Conservation (phyloP, 2,113 vertebrate species). For the Corythoichthys intestinalis region DNA sequence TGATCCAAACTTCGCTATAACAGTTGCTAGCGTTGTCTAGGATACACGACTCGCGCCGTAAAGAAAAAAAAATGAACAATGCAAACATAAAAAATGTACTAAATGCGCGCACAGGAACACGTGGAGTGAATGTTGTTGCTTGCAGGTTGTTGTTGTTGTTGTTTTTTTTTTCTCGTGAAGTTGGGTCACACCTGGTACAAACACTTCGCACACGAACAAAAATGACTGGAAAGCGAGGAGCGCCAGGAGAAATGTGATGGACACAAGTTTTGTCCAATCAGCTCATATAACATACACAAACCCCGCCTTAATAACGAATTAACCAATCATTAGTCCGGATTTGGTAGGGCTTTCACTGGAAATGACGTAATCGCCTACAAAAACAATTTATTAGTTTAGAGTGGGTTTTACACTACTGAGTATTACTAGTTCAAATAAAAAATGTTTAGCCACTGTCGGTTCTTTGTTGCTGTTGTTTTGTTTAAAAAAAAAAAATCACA, state of each 20-base stretch:
- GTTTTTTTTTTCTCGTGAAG: not conserved
- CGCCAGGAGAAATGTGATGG: not conserved
- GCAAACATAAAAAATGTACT: not conserved
- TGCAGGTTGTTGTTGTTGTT: not conserved
- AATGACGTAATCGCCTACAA: constrained; percentile 27
- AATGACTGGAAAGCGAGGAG: constrained; percentile 18
- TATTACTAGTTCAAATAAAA: too few relatives aligned
- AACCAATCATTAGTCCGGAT: constrained; percentile 31
- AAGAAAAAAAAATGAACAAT: constrained; percentile 23
- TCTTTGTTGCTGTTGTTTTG: too few relatives aligned
- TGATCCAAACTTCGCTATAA: constrained; percentile 57
- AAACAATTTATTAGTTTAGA: not conserved
- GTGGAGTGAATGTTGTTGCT: not conserved
- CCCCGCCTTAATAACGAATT: constrained; percentile 10
- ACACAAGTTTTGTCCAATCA: constrained; percentile 17
- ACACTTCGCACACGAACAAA: constrained; percentile 32
- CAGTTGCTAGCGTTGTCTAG: constrained; percentile 58
- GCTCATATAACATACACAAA: rapidly evolving
- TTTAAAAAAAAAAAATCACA: too few relatives aligned
- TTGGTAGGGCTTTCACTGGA: not conserved
- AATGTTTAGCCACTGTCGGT: too few relatives aligned
- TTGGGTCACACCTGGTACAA: not conserved
- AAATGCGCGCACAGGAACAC: not conserved
- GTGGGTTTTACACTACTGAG: too few relatives aligned
- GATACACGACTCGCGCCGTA: constrained; percentile 50